Evolutionary conservation across 2,113 vertebrate species (phyloP).

Genomic region (Promerops cafer): DNA sequence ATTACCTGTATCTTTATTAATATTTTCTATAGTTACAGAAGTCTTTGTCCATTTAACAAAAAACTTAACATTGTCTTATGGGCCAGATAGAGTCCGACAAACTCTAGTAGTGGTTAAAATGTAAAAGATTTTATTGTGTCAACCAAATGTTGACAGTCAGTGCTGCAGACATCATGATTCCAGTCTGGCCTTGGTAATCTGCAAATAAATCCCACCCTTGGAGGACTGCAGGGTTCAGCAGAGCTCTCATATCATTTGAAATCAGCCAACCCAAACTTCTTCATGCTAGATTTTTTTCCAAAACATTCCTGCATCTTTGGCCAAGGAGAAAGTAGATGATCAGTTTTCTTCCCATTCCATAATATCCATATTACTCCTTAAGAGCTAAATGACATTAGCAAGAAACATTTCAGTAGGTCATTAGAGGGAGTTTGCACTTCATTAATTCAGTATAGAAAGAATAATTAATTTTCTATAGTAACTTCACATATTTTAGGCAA

Average conservation of each 20-base stretch:
- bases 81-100: neutral
- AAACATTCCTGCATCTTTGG: neutral
- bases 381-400: neutral
- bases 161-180: neutral
- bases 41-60: neutral
- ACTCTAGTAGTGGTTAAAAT: neutral
- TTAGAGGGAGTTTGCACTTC: neutral
- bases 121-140: neutral
- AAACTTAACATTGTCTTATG: neutral
- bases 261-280: neutral
- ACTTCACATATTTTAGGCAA: neutral
- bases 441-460: conserved; percentile 1
- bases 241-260: neutral
- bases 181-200: neutral
- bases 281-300: neutral
- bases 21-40: neutral
- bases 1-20: neutral
- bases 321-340: neutral
- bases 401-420: neutral
- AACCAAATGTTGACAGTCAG: neutral
- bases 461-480: neutral
- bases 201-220: neutral
- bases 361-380: neutral
- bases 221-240: neutral
- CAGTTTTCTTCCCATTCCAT: neutral